phyloP scores from a whole-genome alignment of 2,113 vertebrate genomes.

The Isurus oxyrinchus region DNA sequence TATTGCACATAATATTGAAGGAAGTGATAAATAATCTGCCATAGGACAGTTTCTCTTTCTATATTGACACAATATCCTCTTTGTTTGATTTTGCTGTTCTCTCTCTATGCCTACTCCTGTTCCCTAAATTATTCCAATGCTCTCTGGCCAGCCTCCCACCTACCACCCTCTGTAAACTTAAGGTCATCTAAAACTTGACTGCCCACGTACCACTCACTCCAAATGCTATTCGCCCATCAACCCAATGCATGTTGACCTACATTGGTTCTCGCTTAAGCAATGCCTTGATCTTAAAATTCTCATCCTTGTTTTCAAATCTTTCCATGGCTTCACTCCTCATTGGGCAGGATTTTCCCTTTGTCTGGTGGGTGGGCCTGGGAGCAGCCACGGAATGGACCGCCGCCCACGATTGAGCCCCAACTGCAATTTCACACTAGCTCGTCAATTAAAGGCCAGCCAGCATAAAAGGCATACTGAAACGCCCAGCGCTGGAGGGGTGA shows the following conservation, averaged over 20 bases:
- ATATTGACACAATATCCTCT: neutral
- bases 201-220: neutral
- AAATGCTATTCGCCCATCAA: neutral
- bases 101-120: neutral
- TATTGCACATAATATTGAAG: neutral
- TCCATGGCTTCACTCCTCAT: neutral
- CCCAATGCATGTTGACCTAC: neutral
- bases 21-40: neutral
- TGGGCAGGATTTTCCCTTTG: too few species aligned
- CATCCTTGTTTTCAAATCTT: neutral
- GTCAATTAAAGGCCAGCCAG: too few species aligned
- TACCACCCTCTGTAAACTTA: neutral
- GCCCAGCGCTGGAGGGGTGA: too few species aligned
- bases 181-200: neutral
- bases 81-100: neutral
- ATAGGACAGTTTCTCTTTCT: neutral
- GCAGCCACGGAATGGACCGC: too few species aligned
- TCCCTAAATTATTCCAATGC: neutral
- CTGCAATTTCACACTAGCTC: too few species aligned
- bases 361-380: too few species aligned
- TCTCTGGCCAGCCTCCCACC: neutral
- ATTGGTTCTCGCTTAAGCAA: neutral
- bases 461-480: too few species aligned
- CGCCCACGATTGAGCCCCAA: too few species aligned
- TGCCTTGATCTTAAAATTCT: neutral